Conservation (phyloP, 2,797 vertebrate species). For the Podarcis lilfordi region DNA sequence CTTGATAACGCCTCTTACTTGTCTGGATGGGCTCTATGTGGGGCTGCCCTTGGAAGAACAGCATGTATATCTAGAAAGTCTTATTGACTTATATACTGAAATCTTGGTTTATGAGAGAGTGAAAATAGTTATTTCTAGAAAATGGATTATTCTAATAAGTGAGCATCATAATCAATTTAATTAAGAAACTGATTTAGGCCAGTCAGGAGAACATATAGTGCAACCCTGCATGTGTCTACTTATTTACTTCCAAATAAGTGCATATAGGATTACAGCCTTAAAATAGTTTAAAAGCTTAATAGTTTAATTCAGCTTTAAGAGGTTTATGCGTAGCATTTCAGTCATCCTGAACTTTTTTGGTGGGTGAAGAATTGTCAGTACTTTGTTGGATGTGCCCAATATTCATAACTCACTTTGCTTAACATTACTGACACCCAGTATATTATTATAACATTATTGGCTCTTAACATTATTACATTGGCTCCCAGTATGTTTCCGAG, state of each 20-base stretch:
- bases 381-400: constrained; percentile 33
- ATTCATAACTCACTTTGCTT: constrained; percentile 35
- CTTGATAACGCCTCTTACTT: no score
- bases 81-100: constrained; percentile 18
- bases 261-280: no score
- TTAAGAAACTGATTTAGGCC: not conserved
- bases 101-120: not conserved
- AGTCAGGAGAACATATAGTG: no score
- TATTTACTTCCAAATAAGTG: no score
- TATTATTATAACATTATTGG: no score
- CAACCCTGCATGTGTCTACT: no score
- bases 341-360: not conserved
- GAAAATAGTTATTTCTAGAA: not conserved
- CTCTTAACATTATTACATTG: no score
- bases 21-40: no score
- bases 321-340: not conserved
- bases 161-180: not conserved
- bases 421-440: no score
- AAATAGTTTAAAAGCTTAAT: no score
- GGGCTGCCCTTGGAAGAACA: not conserved
- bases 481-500: no score
- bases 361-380: constrained; percentile 29
- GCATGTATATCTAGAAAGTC: not conserved
- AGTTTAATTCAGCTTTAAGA: not conserved
- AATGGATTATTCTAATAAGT: not conserved